phyloP scores from a whole-genome alignment of 53 echinoderm and acorn worm genomes.

The Arbacia lixula region DNA sequence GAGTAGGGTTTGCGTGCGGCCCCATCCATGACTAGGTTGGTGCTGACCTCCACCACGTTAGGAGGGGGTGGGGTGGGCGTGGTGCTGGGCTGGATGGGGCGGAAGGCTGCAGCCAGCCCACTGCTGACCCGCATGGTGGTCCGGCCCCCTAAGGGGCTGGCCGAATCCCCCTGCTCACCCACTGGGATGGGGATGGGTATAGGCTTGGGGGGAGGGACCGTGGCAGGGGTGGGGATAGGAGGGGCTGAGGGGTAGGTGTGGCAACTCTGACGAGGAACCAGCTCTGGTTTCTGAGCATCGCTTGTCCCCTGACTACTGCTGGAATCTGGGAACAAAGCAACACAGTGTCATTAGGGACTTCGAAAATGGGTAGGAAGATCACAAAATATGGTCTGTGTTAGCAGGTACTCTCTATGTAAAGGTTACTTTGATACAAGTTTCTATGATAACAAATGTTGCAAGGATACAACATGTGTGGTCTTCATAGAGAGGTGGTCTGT shows the following conservation, averaged over 20 bases:
- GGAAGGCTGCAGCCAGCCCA: constrained; percentile 71
- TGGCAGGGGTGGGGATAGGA: background rate
- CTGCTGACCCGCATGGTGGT: constrained; percentile 44
- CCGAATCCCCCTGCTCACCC: background rate
- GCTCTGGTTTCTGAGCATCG: constrained; percentile 16
- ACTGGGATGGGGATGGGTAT: constrained; percentile 33
- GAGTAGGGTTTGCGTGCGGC: constrained; percentile 27
- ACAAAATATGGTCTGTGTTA: no score
- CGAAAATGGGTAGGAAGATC: background rate
- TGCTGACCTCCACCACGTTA: constrained; percentile 2
- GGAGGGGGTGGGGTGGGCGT: background rate
- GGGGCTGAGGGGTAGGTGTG: background rate
- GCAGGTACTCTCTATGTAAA: no score
- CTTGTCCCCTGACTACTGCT: constrained; percentile 45
- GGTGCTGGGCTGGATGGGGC: constrained; percentile 58
- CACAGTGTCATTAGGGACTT: background rate
- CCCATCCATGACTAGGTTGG: constrained; percentile 51
- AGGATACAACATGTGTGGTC: no score
- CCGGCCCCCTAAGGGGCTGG: constrained; percentile 25
- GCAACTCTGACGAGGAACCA: no score
- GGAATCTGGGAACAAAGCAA: constrained; percentile 19
- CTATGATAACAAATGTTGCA: no score
- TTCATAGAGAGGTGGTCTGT: no score
- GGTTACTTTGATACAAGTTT: no score
- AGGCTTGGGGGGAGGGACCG: background rate